Evolutionary conservation across 2,797 vertebrate species (phyloP).

Genomic region (Lepus townsendii): DNA sequence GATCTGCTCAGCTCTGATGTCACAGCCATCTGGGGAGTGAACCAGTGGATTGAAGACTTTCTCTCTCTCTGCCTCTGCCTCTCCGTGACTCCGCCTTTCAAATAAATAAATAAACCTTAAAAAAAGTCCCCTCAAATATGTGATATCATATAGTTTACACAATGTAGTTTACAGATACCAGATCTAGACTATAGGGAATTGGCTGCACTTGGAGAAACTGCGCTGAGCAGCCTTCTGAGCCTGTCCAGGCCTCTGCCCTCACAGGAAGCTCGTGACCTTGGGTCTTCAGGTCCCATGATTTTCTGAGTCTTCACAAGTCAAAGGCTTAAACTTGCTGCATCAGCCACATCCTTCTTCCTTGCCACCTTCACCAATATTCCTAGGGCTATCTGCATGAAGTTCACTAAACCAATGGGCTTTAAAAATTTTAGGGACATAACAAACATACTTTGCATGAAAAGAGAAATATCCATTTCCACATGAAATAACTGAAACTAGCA

Average conservation of each 20-base stretch:
- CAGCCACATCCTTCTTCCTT: neutral
- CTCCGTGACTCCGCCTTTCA: too few relatives aligned
- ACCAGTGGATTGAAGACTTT: too few relatives aligned
- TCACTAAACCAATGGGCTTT: neutral
- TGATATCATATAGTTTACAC: too few relatives aligned
- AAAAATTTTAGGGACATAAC: neutral
- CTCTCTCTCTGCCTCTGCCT: too few relatives aligned
- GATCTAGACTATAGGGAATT: neutral
- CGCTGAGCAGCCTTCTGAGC: too few relatives aligned
- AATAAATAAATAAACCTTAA: too few relatives aligned
- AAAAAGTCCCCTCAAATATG: too few relatives aligned
- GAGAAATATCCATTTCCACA: neutral
- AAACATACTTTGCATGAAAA: neutral
- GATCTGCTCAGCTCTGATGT: too few relatives aligned
- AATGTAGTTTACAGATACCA: neutral
- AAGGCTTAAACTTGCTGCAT: neutral
- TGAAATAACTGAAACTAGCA: neutral
- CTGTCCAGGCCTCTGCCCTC: neutral
- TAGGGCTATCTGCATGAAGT: neutral
- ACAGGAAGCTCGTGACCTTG: neutral
- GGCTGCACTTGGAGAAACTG: neutral
- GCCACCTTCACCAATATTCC: neutral
- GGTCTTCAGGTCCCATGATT: neutral
- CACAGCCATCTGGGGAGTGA: too few relatives aligned
- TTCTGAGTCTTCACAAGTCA: neutral